Evolutionary conservation across 2,797 vertebrate species (phyloP).

Genomic region (Melanotaenia maccullochi): DNA sequence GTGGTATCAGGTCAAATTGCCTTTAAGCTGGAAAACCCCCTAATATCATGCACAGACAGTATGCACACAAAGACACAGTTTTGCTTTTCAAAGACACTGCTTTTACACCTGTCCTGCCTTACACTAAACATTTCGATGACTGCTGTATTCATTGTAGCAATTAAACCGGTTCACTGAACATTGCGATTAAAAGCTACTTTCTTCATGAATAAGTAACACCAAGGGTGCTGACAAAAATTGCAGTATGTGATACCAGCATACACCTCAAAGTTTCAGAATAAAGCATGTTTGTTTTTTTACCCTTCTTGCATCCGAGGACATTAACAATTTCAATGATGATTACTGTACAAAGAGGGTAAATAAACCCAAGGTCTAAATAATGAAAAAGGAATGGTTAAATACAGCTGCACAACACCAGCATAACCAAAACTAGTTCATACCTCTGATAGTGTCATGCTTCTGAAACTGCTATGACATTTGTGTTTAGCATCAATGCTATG

Average conservation of each 20-base stretch:
- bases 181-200: not conserved
- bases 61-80: conserved; percentile 20
- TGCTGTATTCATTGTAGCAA: not conserved
- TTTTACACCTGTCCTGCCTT: conserved; percentile 5
- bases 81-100: conserved; percentile 5
- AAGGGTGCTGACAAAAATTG: not conserved
- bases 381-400: no score
- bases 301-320: not conserved
- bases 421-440: no score
- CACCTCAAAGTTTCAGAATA: no score
- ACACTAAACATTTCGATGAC: not conserved
- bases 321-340: not conserved
- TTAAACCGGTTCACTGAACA: not conserved
- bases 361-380: no score
- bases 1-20: conserved; percentile 61
- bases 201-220: not conserved
- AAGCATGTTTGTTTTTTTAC: no score
- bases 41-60: conserved; percentile 9
- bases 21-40: conserved; percentile 59
- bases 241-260: not conserved
- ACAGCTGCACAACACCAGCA: no score
- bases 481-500: no score
- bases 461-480: no score
- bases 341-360: not conserved
- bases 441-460: no score